These are phyloP conservation scores for Trichopria drosophilae DNA, from an alignment of 2,888 invertebrate genomes.

Conservation along the genomic window DNA sequence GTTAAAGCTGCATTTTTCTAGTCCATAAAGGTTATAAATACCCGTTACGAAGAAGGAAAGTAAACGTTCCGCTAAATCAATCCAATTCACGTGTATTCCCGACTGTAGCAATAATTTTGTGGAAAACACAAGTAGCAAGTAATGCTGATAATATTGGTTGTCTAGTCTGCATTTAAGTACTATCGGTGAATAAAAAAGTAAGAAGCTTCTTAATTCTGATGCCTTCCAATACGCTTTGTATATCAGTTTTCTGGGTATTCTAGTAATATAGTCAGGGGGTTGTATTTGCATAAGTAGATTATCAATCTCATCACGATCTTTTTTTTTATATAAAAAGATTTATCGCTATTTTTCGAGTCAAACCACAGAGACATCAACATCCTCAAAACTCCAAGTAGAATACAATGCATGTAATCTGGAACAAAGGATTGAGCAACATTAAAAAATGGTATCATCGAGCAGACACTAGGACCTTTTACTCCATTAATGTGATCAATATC, in stretches of 20 bases:
- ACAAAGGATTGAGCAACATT: too few species aligned
- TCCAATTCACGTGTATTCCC: slow-evolving; percentile 1
- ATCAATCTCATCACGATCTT: slow-evolving; percentile 1
- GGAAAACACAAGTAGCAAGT: slow-evolving; percentile 6
- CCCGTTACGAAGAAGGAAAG: slow-evolving; percentile 1
- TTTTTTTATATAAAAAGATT: slow-evolving; percentile 1
- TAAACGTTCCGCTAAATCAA: slow-evolving; percentile 4
- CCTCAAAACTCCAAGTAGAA: too few species aligned
- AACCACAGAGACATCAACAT: too few species aligned
- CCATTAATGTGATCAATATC: too few species aligned
- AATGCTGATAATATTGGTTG: slow-evolving; percentile 9
- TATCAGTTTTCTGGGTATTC: slow-evolving; percentile 6
- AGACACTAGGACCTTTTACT: too few species aligned
- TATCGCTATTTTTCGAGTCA: slow-evolving; percentile 1
- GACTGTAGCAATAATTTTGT: slow-evolving; percentile 4
- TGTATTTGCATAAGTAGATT: neutral
- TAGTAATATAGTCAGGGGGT: slow-evolving; percentile 5
- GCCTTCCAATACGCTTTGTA: slow-evolving; percentile 10
- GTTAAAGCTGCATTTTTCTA: too few species aligned
- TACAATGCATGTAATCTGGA: too few species aligned
- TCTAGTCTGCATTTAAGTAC: slow-evolving; percentile 10
- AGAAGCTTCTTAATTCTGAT: slow-evolving; percentile 9
- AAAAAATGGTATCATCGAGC: too few species aligned
- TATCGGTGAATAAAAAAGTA: slow-evolving; percentile 12
- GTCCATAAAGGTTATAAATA: too few species aligned